Base-by-base conservation (phyloP, 2,888 invertebrate species). In the Gastrophysa polygoni region DNA sequence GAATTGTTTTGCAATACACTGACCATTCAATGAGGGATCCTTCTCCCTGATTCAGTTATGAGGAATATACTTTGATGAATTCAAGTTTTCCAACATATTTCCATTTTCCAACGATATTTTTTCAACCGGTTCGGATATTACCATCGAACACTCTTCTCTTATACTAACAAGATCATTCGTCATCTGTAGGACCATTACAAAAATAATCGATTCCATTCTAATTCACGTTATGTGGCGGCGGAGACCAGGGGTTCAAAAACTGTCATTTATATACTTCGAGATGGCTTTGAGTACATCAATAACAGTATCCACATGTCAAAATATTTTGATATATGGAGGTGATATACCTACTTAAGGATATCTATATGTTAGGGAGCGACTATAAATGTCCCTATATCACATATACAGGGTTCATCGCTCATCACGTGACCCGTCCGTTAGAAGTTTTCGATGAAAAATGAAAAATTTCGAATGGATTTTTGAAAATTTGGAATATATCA, bases 271-370 rank as follows among this genome's bases (percentile, higher is more conserved):
- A 46, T 20, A 46, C 46, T 18, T 46, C 20, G 46, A 46, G 21
- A 21, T 46, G 46, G 46, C 46, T 21, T 46, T 21, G 21, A 46
- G 46, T 11, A 46, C 46, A 46, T 46, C 46, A 46, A 46, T 46
- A 46, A 46, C 11, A 46, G 46, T 46, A 46, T 46, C 11, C 46
- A 46, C 46, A 20, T 46, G 46, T 46, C 46, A 46, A 46, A 46
- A 46, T 46, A 46, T 18, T 46, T 46, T 46, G 46, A 46, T 46
- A 46, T 46, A 46, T 46, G 18, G 46, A 46, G 18, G 46, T 21
- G 17, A 46, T 38, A 38, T 38, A 38, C 38, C 14, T 38, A 38
- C 10, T 8, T 38, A 14, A 14, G 14, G n/a, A 38, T 38, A n/a
- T 38, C 14, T 14, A 38, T 38, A 14, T 14, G 3, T 5, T 38